Evolutionary conservation across 1,140 invertebrate genomes (phyloP).

Genomic region (Hydropsyche tenuis): DNA sequence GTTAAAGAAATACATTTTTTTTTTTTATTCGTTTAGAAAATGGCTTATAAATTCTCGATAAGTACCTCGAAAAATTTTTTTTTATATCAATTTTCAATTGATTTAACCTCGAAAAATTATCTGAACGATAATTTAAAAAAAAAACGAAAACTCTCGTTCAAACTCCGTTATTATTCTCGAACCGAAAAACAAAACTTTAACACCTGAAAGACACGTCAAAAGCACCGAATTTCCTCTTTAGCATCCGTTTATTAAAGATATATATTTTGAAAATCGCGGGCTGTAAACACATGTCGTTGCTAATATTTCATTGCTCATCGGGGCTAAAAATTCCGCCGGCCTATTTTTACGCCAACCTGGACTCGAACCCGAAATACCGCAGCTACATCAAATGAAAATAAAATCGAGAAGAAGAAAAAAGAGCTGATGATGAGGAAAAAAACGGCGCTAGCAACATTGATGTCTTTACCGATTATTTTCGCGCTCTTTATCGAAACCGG

Average conservation of each 20-base stretch:
- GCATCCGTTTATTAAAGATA: conserved; percentile 19
- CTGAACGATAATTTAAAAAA: no score
- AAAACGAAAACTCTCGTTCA: no score
- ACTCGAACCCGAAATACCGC: conserved; percentile 36
- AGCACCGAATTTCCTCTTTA: no score
- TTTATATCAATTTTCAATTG: no score
- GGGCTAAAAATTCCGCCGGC: conserved; percentile 33
- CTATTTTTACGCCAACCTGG: conserved; percentile 39
- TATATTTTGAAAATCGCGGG: conserved; percentile 35
- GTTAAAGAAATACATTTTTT: no score
- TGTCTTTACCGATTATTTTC: conserved; percentile 34
- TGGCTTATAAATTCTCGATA: no score
- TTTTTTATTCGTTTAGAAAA: no score
- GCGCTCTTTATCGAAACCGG: conserved; percentile 17
- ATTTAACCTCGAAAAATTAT: no score
- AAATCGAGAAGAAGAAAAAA: conserved; percentile 10
- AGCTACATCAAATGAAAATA: conserved; percentile 19
- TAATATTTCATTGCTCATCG: conserved; percentile 42
- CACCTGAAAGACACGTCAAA: no score
- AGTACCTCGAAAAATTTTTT: no score
- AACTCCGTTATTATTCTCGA: no score
- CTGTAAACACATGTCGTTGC: conserved; percentile 40
- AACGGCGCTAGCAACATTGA: conserved; percentile 36
- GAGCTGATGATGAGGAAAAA: conserved; percentile 2
- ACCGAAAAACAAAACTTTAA: no score